A percentile compares a stretch with the other conserved stretches of the same genome.
Evolutionary conservation across 2,888 invertebrate species (phyloP).

Genomic region (Chrysolina americana): DNA sequence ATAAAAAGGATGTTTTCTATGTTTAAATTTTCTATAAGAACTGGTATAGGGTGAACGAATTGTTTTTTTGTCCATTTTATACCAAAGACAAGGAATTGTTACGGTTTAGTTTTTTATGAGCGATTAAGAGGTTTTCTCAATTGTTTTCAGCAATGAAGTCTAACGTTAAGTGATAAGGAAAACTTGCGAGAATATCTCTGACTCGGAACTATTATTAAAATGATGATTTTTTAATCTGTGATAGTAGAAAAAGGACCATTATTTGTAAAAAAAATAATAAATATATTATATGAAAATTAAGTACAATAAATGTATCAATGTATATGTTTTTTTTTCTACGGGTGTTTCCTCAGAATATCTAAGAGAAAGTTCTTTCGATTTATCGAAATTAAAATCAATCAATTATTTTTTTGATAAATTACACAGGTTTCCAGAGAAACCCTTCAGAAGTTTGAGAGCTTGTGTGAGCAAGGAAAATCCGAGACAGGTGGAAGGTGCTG

Average conservation of each 20-base stretch:
- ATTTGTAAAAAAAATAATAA: constrained; percentile 67
- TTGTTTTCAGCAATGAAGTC: neutral
- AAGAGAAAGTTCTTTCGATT: too few relatives aligned
- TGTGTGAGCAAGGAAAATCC: too few relatives aligned
- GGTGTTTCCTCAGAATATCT: neutral
- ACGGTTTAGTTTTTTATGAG: constrained; percentile 52
- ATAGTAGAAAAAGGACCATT: constrained; percentile 71
- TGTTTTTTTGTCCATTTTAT: constrained; percentile 40
- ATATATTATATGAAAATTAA: constrained; percentile 61
- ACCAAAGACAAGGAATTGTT: constrained; percentile 62
- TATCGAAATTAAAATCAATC: too few relatives aligned
- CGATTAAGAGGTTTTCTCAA: constrained; percentile 34
- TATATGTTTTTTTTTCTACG: constrained; percentile 43
- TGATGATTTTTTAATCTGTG: constrained; percentile 70
- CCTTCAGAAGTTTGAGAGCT: too few relatives aligned
- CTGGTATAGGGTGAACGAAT: constrained; percentile 41
- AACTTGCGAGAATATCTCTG: constrained; percentile 43
- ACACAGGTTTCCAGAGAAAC: too few relatives aligned
- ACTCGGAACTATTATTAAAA: constrained; percentile 50
- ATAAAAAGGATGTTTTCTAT: constrained; percentile 56
- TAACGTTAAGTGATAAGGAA: neutral
- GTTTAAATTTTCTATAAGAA: constrained; percentile 57
- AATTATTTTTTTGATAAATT: too few relatives aligned
- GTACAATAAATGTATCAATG: constrained; percentile 69
- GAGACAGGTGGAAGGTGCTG: too few relatives aligned